A percentile compares a stretch with the other conserved stretches of the same genome.
Conservation (phyloP, 1,140 invertebrate species). For the Helicoverpa armigera region DNA sequence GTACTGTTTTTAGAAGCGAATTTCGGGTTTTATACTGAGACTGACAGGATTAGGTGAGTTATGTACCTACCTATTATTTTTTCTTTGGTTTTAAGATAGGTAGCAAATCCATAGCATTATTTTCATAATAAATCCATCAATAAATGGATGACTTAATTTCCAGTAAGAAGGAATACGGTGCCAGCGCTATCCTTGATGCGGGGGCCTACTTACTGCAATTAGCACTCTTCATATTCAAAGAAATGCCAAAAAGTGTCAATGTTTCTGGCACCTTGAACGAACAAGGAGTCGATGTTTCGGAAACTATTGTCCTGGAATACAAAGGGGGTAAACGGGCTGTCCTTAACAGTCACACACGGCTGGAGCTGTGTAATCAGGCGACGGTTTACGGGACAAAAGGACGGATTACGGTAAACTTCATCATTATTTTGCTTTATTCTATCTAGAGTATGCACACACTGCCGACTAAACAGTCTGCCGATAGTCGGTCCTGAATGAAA, state of each 20-base stretch:
- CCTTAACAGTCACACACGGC: slow-evolving; percentile 84
- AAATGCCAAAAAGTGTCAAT: slow-evolving; percentile 88
- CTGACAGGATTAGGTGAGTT: slow-evolving; percentile 88
- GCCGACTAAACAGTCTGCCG: too few species aligned
- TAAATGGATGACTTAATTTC: too few species aligned
- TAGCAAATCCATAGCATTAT: too few species aligned
- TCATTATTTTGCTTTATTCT: background rate
- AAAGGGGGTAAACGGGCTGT: slow-evolving; percentile 88
- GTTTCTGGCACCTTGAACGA: slow-evolving; percentile 90
- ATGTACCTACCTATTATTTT: background rate
- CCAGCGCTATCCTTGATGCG: slow-evolving; percentile 93
- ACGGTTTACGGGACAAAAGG: slow-evolving; percentile 67
- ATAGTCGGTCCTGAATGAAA: too few species aligned
- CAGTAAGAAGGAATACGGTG: slow-evolving; percentile 90
- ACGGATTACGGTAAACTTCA: slow-evolving; percentile 63
- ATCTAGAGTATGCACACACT: background rate
- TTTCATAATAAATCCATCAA: too few species aligned
- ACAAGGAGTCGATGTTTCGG: slow-evolving; percentile 90
- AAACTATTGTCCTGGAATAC: slow-evolving; percentile 89
- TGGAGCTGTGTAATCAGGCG: slow-evolving; percentile 86
- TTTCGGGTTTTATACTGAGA: slow-evolving; percentile 89
- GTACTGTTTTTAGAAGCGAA: slow-evolving; percentile 89
- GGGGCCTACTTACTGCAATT: slow-evolving; percentile 95
- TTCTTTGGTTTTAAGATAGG: background rate
- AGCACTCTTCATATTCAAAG: slow-evolving; percentile 89